Conservation (phyloP, 2,797 vertebrate genomes). For the Gymnodraco acuticeps region DNA sequence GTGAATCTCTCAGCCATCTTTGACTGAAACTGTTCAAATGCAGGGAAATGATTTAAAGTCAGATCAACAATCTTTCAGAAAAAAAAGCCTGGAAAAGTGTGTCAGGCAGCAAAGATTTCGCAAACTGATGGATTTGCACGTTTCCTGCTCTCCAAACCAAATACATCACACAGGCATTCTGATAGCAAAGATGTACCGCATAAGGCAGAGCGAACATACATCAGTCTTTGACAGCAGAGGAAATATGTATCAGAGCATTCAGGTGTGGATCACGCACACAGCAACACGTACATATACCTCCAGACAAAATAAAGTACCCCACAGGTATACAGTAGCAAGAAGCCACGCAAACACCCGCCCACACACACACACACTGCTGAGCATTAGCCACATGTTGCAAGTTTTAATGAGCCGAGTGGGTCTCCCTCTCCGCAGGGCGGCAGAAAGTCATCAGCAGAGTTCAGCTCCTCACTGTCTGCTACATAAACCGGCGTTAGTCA, state of each 20-base stretch:
- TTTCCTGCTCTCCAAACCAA: conserved; percentile 30
- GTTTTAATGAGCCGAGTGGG: conserved; percentile 80
- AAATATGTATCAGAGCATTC: conserved; percentile 24
- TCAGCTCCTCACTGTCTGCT: conserved; percentile 67
- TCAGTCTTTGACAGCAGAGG: conserved; percentile 33
- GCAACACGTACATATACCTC: background rate
- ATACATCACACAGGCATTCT: conserved; percentile 53
- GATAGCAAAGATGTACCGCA: conserved; percentile 45
- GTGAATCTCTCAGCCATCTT: conserved; percentile 56
- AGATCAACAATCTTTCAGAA: conserved; percentile 27
- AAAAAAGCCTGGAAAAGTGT: conserved; percentile 41
- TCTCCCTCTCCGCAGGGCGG: conserved; percentile 68
- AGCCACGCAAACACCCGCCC: conserved; percentile 15
- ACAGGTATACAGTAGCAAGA: conserved; percentile 29
- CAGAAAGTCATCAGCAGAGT: conserved; percentile 77
- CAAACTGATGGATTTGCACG: conserved; percentile 64
- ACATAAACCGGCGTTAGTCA: conserved; percentile 70
- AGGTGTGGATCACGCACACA: conserved; percentile 13
- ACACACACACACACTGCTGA: conserved; percentile 25
- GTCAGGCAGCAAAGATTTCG: conserved; percentile 43
- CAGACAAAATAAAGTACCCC: conserved; percentile 26
- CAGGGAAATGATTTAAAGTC: conserved; percentile 38
- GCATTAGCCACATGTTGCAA: conserved; percentile 63
- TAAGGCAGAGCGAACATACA: conserved; percentile 26
- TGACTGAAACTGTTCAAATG: conserved; percentile 18